Base-by-base conservation (phyloP, 2,797 vertebrate genomes). In the Notamacropus eugenii region DNA sequence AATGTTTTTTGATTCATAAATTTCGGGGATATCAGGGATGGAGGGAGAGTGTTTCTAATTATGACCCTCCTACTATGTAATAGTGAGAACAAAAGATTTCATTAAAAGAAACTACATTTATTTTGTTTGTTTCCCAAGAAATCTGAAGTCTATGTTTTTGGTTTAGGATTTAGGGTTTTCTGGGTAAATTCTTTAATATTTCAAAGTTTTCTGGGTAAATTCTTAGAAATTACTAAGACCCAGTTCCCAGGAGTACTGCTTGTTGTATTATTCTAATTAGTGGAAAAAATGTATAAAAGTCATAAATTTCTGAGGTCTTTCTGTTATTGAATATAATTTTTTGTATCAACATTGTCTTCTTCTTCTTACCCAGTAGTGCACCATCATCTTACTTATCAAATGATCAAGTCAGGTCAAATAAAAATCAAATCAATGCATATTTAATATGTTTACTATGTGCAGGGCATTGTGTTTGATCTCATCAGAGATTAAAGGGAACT, bases 131-230 rank as follows among this genome's bases (percentile, higher is more conserved):
- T 91, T 56, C 40, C 94, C 55, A 94, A 91, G 93, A 96, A 97
- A 94, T 1, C 50, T 94, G 95, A 95, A 40, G 55, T 46, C 90
- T 95, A 90, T 94, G 28, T 74, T 92, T 97, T 97, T 96, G 90
- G 92, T 95, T 96, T 96, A 56, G 22, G 50, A 92, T 55, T 92
- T 46, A 24, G 87, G 92, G 90, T 34, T 95, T 97, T 98, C 62
- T 96, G 90, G 40, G 59, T 96, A 96, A 96, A 93, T 11, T 92
- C 46, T 97, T 92, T 27, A 93, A 56, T 94, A 94, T 62, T 96
- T 95, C 2, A 24, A 74, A 54, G 82, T 92, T 96, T 97, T 96
- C 92, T 96, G 91, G 34, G 31, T 95, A 96, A 95, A 97, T 96
- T 96, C 40, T 96, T 95, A 57, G 59, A 59, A 95, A 91, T 54